Percentiles rank a stretch among this genome's conserved stretches.
Conservation (phyloP, 1,140 invertebrate species). For the Amphibalanus amphitrite region DNA sequence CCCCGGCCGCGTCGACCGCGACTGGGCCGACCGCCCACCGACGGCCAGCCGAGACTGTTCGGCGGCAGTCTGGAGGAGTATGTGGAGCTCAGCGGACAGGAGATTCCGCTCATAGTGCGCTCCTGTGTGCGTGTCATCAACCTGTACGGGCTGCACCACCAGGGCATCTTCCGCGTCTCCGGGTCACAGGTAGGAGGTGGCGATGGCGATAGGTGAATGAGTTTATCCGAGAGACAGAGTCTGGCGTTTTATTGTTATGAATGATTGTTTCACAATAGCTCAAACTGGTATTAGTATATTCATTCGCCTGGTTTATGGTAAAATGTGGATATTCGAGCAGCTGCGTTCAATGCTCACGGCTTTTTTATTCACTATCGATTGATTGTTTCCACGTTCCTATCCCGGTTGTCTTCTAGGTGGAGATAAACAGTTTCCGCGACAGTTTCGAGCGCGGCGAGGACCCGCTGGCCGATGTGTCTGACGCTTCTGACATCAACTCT, state of each 20-base stretch:
- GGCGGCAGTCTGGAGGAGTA: slow-evolving; percentile 87
- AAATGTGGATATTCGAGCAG: too few relatives aligned
- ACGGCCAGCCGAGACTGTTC: slow-evolving; percentile 71
- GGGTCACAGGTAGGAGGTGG: slow-evolving; percentile 39
- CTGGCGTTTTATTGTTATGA: too few relatives aligned
- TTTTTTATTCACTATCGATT: slow-evolving; percentile 4
- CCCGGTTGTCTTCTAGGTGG: slow-evolving; percentile 53
- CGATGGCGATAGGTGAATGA: too few relatives aligned
- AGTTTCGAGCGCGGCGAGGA: slow-evolving; percentile 85
- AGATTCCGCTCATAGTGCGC: slow-evolving; percentile 74
- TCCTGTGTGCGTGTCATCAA: slow-evolving; percentile 87
- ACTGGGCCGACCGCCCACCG: slow-evolving; percentile 47
- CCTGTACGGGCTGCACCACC: slow-evolving; percentile 75
- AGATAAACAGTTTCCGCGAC: slow-evolving; percentile 86
- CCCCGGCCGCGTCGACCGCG: slow-evolving; percentile 29
- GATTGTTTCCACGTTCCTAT: too few relatives aligned
- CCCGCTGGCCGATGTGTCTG: slow-evolving; percentile 70
- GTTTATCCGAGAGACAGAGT: not conserved
- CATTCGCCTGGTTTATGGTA: too few relatives aligned
- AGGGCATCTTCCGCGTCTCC: slow-evolving; percentile 88
- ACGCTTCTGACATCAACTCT: slow-evolving; percentile 87
- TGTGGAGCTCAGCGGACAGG: slow-evolving; percentile 62
- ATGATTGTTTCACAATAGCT: too few relatives aligned
- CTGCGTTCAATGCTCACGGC: too few relatives aligned
- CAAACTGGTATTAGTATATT: too few relatives aligned